phyloP scores from a whole-genome alignment of 2,888 invertebrate species.

The Eilema depressum region DNA sequence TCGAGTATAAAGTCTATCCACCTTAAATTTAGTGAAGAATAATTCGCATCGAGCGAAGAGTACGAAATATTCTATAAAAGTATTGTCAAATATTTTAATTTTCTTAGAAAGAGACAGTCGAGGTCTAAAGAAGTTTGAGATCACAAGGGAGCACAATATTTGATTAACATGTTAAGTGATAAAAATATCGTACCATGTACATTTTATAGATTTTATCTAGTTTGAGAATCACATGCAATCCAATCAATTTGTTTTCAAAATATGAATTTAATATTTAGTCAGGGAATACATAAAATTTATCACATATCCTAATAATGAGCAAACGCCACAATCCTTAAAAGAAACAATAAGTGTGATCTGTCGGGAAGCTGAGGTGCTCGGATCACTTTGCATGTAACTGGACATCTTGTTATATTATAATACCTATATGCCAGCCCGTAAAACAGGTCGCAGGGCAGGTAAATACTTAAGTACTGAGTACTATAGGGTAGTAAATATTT shows the following conservation, averaged over 20 bases:
- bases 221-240: constrained; percentile 61
- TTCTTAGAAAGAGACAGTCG: constrained; percentile 68
- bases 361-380: not conserved
- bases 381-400: not conserved
- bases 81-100: constrained; percentile 70
- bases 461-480: not conserved
- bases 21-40: constrained; percentile 55
- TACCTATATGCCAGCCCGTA: not conserved
- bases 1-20: constrained; percentile 54
- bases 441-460: not conserved
- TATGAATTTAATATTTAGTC: constrained; percentile 51
- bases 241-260: constrained; percentile 47
- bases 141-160: constrained; percentile 72
- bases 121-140: constrained; percentile 64
- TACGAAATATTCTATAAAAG: constrained; percentile 67
- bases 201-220: constrained; percentile 52
- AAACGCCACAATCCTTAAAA: constrained; percentile 74
- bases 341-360: constrained; percentile 23
- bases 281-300: constrained; percentile 55
- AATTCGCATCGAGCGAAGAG: constrained; percentile 52
- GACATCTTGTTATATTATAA: not conserved
- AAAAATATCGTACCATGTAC: constrained; percentile 45
- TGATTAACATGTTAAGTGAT: constrained; percentile 55
- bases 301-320: constrained; percentile 68
- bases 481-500: not conserved